Evolutionary conservation across 2,888 invertebrate species (phyloP).

Genomic region (Leucoma salicis): DNA sequence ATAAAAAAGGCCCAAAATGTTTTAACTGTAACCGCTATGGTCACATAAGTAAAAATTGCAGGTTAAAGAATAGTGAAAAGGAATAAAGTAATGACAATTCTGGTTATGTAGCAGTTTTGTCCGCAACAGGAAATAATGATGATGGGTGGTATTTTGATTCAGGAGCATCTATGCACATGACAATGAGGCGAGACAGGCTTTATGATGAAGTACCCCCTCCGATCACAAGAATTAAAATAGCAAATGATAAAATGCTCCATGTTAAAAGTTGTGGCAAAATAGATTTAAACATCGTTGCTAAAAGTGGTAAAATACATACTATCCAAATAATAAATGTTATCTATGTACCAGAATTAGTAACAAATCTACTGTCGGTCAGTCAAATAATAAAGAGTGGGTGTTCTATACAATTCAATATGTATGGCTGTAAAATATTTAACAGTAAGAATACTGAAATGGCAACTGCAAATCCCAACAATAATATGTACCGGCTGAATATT

Average conservation of each 20-base stretch:
- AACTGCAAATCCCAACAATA: conserved; percentile 1
- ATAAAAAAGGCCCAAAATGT: conserved; percentile 25
- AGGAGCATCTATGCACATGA: conserved; percentile 15
- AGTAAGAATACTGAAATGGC: conserved; percentile 4
- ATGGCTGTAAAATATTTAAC: conserved; percentile 9
- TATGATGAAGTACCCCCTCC: conserved; percentile 14
- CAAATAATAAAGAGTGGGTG: conserved; percentile 8
- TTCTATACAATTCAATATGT: conserved; percentile 2
- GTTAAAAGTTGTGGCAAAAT: conserved; percentile 6
- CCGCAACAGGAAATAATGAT: background rate
- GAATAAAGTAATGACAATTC: conserved; percentile 1
- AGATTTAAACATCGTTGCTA: background rate
- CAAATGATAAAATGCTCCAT: conserved; percentile 11
- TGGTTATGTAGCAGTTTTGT: conserved; percentile 1
- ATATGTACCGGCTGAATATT: conserved; percentile 9
- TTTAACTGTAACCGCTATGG: conserved; percentile 23
- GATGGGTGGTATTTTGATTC: conserved; percentile 4
- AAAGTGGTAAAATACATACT: background rate
- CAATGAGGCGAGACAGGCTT: conserved; percentile 12
- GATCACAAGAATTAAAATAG: conserved; percentile 13
- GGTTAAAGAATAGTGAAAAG: background rate
- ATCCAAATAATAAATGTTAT: conserved; percentile 3
- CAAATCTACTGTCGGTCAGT: conserved; percentile 8
- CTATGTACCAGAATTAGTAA: conserved; percentile 8
- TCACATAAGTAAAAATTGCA: conserved; percentile 1